Percentiles rank a stretch among this genome's conserved stretches.
Conservation (phyloP, 2,888 invertebrate genomes). For the Stenoptilia bipunctidactyla region DNA sequence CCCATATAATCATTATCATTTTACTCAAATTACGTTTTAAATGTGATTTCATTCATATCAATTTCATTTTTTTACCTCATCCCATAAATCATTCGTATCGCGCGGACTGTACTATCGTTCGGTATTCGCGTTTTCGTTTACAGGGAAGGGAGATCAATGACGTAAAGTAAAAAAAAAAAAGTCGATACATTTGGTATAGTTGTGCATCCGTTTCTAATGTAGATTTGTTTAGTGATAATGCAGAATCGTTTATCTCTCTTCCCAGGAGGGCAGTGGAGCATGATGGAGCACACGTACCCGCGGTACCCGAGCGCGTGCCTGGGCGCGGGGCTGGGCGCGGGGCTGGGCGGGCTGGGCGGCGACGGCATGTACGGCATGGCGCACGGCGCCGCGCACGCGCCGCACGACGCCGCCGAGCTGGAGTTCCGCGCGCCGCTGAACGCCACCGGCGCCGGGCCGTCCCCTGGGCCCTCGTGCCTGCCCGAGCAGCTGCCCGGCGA, state of each 20-base stretch:
- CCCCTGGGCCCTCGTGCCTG: constrained; percentile 20
- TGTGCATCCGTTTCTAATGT: constrained; percentile 8
- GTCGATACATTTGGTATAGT: no score
- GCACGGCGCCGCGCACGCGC: constrained; percentile 32
- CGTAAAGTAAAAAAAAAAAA: background rate
- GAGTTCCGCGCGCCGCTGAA: constrained; percentile 46
- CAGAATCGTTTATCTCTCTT: constrained; percentile 71
- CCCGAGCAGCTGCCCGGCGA: constrained; percentile 30
- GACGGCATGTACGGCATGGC: no score
- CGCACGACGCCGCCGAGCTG: constrained; percentile 35
- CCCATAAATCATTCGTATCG: no score
- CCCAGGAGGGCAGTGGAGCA: constrained; percentile 89
- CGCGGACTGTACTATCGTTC: constrained; percentile 6
- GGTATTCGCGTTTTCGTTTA: constrained; percentile 33
- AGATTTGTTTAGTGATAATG: constrained; percentile 28
- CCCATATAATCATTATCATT: no score
- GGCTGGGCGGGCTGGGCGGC: constrained; percentile 42
- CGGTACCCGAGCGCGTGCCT: constrained; percentile 79
- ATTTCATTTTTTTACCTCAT: no score
- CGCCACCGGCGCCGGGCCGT: constrained; percentile 29
- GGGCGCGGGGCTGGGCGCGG: constrained; percentile 68
- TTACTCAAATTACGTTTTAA: no score
- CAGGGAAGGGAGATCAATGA: constrained; percentile 71
- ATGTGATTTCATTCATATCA: no score
- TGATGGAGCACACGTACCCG: constrained; percentile 85